phyloP scores from a whole-genome alignment of 2,797 vertebrate species.

The Channallabes apus region DNA sequence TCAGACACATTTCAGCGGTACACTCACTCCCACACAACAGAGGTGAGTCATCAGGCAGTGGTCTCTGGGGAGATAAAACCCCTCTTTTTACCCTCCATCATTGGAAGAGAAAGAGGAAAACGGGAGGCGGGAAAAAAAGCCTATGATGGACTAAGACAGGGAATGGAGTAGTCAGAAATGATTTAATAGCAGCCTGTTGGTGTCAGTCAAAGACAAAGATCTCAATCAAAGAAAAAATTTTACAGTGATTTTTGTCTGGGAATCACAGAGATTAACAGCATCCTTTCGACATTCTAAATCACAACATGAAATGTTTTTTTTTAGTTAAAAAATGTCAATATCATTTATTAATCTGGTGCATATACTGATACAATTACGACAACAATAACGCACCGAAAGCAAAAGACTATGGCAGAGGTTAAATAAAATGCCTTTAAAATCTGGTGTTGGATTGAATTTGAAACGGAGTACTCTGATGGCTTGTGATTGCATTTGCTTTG shows the following conservation, averaged over 20 bases:
- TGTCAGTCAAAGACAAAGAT: conserved; percentile 13
- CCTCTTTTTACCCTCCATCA: conserved; percentile 36
- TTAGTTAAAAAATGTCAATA: no score
- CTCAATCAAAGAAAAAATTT: neutral
- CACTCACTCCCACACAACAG: conserved; percentile 6
- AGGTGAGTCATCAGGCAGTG: conserved; percentile 46
- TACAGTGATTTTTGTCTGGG: neutral
- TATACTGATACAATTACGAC: no score
- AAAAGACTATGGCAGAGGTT: no score
- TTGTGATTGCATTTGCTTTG: no score
- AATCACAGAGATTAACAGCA: neutral
- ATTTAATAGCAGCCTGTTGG: conserved; percentile 38
- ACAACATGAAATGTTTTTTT: neutral
- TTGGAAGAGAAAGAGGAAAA: conserved; percentile 18
- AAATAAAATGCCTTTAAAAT: no score
- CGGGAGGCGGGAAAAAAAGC: conserved; percentile 11
- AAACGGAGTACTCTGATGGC: no score
- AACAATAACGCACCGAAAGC: no score
- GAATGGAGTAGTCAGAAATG: conserved; percentile 7
- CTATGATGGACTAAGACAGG: conserved; percentile 25
- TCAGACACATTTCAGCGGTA: conserved; percentile 8
- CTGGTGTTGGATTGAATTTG: no score
- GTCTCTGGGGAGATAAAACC: conserved; percentile 37
- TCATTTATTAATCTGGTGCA: no score
- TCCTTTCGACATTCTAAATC: neutral